phyloP scores from a whole-genome alignment of 37 sponge, comb jelly and placozoan species.

The Aphrocallistes beatrix region DNA sequence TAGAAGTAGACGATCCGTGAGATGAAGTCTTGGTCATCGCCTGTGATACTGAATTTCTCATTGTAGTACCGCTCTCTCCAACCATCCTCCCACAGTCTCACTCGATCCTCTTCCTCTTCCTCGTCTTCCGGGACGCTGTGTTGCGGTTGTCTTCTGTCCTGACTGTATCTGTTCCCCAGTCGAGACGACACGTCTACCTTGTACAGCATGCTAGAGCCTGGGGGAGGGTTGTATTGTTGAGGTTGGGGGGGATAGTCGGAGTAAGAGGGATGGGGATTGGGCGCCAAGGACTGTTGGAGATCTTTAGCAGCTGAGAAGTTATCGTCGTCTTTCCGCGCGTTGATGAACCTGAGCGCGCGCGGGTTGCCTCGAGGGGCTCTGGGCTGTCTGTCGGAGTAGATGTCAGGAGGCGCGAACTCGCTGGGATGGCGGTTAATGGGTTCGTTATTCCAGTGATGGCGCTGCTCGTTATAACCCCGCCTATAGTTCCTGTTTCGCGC shows the following conservation, averaged over 20 bases:
- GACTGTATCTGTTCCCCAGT: not conserved
- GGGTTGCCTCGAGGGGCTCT: not conserved
- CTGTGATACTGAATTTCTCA: slow-evolving; percentile 75
- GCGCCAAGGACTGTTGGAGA: not conserved
- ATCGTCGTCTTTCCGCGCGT: not conserved
- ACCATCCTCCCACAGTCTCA: slow-evolving; percentile 90
- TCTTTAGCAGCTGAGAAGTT: slow-evolving; percentile 1
- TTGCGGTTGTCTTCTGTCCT: not conserved
- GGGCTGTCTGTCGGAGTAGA: not conserved
- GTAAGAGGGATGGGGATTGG: not conserved
- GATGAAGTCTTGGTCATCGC: slow-evolving; percentile 61
- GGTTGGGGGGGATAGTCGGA: not conserved
- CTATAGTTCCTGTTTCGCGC: slow-evolving; percentile 46
- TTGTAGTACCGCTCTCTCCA: slow-evolving; percentile 91
- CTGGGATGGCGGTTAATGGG: not conserved
- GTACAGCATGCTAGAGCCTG: not conserved
- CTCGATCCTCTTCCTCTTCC: slow-evolving; percentile 24
- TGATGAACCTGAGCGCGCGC: not conserved
- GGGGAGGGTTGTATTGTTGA: not conserved
- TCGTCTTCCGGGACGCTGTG: not conserved
- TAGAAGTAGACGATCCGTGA: slow-evolving; percentile 56
- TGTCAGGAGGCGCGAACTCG: not conserved
- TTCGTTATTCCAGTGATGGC: not conserved
- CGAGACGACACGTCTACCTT: not conserved
- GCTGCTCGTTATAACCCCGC: not conserved